phyloP scores from a whole-genome alignment of 2,888 invertebrate species.

The Apeira syringaria region DNA sequence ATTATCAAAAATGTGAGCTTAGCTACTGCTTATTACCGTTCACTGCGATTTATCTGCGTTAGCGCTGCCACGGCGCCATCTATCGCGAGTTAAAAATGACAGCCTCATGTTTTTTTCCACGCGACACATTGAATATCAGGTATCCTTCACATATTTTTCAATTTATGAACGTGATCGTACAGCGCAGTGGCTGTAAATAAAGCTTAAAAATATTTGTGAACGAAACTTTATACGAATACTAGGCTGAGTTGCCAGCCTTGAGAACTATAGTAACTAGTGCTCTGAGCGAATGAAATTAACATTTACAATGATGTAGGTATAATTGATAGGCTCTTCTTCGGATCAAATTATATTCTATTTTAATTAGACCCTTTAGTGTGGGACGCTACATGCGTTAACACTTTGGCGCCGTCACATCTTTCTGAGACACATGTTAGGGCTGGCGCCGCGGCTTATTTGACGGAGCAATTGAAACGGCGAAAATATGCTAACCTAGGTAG shows the following conservation, averaged over 20 bases:
- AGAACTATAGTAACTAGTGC: conserved; percentile 16
- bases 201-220: conserved; percentile 50
- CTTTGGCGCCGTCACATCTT: too few relatives aligned
- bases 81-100: conserved; percentile 74
- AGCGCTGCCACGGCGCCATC: conserved; percentile 55
- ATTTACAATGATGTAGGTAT: too few relatives aligned
- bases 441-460: too few relatives aligned
- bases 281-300: conserved; percentile 3
- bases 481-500: too few relatives aligned
- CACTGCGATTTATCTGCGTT: conserved; percentile 69
- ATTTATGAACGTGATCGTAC: conserved; percentile 58
- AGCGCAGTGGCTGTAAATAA: conserved; percentile 53
- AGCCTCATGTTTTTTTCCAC: conserved; percentile 66
- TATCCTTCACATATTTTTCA: conserved; percentile 75
- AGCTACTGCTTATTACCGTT: conserved; percentile 3
- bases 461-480: too few relatives aligned
- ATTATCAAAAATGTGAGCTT: too few relatives aligned
- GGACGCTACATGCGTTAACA: too few relatives aligned
- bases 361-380: too few relatives aligned
- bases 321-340: too few relatives aligned
- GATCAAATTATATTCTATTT: too few relatives aligned
- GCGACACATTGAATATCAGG: conserved; percentile 66
- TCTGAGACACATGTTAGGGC: too few relatives aligned
- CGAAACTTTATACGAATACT: conserved; percentile 28
- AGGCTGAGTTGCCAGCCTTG: conserved; percentile 28